Evolutionary conservation across 2,888 invertebrate genomes (phyloP).

Genomic region (Rhyacophila evoluta): DNA sequence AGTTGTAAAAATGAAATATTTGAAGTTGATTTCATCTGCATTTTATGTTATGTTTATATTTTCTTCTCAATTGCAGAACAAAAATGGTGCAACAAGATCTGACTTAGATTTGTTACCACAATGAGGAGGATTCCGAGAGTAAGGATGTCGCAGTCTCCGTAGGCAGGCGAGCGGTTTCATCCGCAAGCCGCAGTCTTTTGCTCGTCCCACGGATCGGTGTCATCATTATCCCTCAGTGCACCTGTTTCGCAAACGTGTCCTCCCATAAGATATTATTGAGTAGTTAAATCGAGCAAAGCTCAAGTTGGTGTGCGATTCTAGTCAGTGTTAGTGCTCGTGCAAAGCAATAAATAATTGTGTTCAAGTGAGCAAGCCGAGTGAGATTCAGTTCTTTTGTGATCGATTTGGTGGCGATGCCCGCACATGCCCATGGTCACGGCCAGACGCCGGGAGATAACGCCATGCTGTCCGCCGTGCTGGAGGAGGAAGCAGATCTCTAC

Average conservation of each 20-base stretch:
- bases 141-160: slow-evolving; percentile 47
- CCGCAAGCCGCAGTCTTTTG: slow-evolving; percentile 17
- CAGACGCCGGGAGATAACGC: slow-evolving; percentile 59
- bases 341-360: slow-evolving; percentile 65
- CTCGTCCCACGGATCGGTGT: slow-evolving; percentile 33
- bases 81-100: slow-evolving; percentile 72
- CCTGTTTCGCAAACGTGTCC: background rate
- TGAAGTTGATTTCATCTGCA: too few species aligned
- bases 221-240: background rate
- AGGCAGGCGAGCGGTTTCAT: slow-evolving; percentile 59
- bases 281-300: background rate
- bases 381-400: slow-evolving; percentile 56
- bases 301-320: slow-evolving; percentile 28
- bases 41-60: too few species aligned
- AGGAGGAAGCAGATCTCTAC: slow-evolving; percentile 81
- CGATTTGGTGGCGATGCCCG: slow-evolving; percentile 34
- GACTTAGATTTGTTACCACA: slow-evolving; percentile 63
- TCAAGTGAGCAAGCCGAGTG: slow-evolving; percentile 60
- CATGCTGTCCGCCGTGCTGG: slow-evolving; percentile 79
- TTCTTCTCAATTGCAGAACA: slow-evolving; percentile 55
- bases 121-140: slow-evolving; percentile 40
- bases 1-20: too few species aligned
- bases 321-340: slow-evolving; percentile 56
- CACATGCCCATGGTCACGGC: slow-evolving; percentile 25
- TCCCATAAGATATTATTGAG: background rate